Evolutionary conservation across 2,113 vertebrate species (phyloP), one percentile per base, ranked within the genome.

Genomic region (Anoplopoma fimbria): DNA sequence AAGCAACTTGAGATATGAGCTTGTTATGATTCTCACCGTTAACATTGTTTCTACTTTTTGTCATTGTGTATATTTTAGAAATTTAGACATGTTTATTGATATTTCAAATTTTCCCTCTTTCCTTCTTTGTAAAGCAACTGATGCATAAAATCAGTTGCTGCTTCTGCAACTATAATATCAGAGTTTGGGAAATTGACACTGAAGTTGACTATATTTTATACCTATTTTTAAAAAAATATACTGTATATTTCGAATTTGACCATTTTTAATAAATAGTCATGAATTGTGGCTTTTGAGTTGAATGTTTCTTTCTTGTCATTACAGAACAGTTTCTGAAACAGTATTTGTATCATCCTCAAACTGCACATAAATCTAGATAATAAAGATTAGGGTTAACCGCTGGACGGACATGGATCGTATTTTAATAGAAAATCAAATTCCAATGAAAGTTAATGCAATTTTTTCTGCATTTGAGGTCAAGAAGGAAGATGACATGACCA

Each of bases 321-420:
- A n/a, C 42, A 25, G 29, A 25, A 25, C 47, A 12, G 13, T 3
- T 58, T 42, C 34, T 31, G 25, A 60, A 73, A 60, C 33, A 21
- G 29, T 45, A 53, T 36, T 64, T 64, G 29, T n/a, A 40, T 17
- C 8, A 38, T 62, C 8, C 8, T 25, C 40, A 57, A 57, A 57
- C 33, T 19, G 23, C 49, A 25, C 69, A 55, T 14, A 17, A 40
- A 71, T 34, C 49, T 27, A 55, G 49, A 77, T n/a, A 53, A 3
- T 65, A 53, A 55, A 58, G 33, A 68, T 58, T 60, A 42, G 9
- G 67, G 45, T 51, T 14, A 49, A 68, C 42, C 42, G 9, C 65
- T 29, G 0, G 29, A 68, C 31, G 9, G 45, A 69, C 51, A 53
- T 47, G 49, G 21, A 57, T 4, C 25, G 25, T 17, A 49, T 49